Evolutionary conservation across 2,113 vertebrate genomes (phyloP), one percentile per base, ranked within the genome.

Genomic region (Anarhynchus alexandrinus): DNA sequence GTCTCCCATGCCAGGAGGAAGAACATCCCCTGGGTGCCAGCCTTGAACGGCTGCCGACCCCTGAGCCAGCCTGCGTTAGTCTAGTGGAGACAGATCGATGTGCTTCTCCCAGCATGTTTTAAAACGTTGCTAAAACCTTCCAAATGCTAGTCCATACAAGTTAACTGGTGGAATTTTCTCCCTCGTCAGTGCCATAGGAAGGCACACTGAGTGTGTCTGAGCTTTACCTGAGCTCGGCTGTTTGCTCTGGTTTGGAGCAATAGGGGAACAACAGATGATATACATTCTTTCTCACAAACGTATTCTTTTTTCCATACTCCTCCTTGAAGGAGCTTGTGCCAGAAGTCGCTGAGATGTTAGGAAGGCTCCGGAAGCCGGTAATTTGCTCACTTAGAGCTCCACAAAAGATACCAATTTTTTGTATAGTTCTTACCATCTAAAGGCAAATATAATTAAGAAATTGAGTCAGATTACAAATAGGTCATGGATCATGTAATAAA

Each of bases 401-500:
- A 87, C 70, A 93, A 93, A 94, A 90, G 54, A 66, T 90, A 93
- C 42, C 85, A 55, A 27, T 49, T 78, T 74, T 95, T 93, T 52
- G 45, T 57, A 73, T 66, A 71, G 25, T 92, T 95, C 87, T 96
- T 93, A 70, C 96, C 93, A 90, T 96, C 92, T 93, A 42, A 82
- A 96, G 82, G 92, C 61, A 51, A 93, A 90, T 91, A 32, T 83
- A 95, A 96, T 97, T 96, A 96, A 90, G 85, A 96, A 90, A 88
- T 96, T 66, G 71, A 88, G 62, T 80, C 52, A 62, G 71, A 88
- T 93, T 96, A 80, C 85, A 93, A 94, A 66, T 80, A 90, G 58
- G 70, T 90, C 62, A 73, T 90, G 90, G 92, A 82, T 81, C 62
- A 42, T 86, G 38, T 94, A 90, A 79, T 93, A 93, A 96, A 90